These are phyloP conservation scores for Epinotia nisella DNA, from an alignment of 2,888 invertebrate species.

Conservation along the genomic window DNA sequence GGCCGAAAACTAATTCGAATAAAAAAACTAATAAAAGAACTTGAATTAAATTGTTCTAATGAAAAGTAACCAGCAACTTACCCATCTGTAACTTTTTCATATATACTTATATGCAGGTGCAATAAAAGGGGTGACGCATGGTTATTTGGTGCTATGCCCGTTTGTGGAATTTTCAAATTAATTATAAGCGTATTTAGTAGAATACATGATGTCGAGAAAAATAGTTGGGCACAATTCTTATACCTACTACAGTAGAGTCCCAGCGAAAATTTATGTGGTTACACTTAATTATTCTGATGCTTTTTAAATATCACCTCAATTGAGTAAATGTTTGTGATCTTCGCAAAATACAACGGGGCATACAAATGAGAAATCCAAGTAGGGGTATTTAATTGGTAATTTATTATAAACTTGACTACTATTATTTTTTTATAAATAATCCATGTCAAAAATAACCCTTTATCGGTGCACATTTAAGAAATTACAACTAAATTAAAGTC, in stretches of 20 bases:
- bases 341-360: constrained; percentile 9
- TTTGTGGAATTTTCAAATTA: not conserved
- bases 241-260: not conserved
- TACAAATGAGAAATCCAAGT: constrained; percentile 37
- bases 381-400: constrained; percentile 37
- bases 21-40: too few species aligned
- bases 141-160: not conserved
- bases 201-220: not conserved
- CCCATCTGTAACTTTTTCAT: too few species aligned
- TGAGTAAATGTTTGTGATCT: not conserved
- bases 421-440: constrained; percentile 38
- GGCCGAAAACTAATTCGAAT: too few species aligned
- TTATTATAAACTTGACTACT: constrained; percentile 38
- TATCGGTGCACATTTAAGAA: constrained; percentile 20
- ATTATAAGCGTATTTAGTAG: not conserved
- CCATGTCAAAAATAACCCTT: constrained; percentile 33
- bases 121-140: not conserved
- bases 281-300: not conserved
- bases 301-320: not conserved
- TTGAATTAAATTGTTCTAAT: too few species aligned
- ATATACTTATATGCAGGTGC: too few species aligned
- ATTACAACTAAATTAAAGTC: constrained; percentile 5
- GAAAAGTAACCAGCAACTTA: too few species aligned
- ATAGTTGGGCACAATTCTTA: not conserved
- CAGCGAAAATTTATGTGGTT: not conserved